Conservation (phyloP, 2,113 vertebrate species). For the Myanophis thanlyinensis region DNA sequence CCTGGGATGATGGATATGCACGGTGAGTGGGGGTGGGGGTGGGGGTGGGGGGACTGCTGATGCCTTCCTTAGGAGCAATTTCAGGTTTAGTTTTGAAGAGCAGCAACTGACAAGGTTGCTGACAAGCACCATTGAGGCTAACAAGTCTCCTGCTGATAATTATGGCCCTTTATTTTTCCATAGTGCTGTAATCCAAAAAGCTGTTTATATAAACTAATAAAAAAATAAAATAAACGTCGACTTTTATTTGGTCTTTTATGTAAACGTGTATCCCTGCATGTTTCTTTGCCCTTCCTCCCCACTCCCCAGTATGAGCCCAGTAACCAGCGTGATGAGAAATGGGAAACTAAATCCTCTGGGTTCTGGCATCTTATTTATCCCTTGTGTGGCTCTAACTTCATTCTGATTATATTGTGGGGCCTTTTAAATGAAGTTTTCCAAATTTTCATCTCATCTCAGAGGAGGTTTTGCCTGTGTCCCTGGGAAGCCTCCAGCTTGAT, state of each 20-base stretch:
- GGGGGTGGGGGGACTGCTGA: not conserved
- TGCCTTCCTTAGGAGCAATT: not conserved
- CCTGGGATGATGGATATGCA: constrained; percentile 99
- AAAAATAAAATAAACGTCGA: not conserved
- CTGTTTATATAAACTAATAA: not conserved
- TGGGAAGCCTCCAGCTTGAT: constrained; percentile 7
- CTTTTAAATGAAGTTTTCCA: not conserved
- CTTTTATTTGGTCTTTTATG: not conserved
- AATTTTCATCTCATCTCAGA: not conserved
- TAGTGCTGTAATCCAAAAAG: not conserved
- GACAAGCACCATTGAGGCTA: not conserved
- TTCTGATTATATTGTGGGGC: not conserved
- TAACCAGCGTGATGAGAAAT: not conserved
- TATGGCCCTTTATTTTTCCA: not conserved
- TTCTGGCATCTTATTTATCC: not conserved
- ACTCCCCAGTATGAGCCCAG: not conserved
- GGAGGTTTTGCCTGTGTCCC: constrained; percentile 2
- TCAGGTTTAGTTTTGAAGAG: not conserved
- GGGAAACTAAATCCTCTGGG: not conserved
- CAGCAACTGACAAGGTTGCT: not conserved
- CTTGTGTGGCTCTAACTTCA: constrained; percentile 11
- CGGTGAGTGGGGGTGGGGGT: constrained; percentile 71
- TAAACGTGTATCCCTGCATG: too few relatives aligned
- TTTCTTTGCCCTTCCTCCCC: not conserved
- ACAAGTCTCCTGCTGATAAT: not conserved